Base-by-base conservation (phyloP, 2,888 invertebrate species). In the Zelleria hepariella region DNA sequence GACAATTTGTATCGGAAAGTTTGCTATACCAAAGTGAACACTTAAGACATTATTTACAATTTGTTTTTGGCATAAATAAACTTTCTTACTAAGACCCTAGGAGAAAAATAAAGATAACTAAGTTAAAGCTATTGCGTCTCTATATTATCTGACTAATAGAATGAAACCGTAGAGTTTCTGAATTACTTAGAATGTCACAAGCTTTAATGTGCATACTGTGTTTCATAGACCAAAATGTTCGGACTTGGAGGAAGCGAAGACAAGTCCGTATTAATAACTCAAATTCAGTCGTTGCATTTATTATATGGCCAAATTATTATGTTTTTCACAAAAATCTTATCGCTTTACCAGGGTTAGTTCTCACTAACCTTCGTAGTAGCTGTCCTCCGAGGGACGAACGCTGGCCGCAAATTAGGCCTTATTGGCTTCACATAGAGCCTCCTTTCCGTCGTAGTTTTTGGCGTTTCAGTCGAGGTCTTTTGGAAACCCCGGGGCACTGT, bases 61-160 rank as follows among this genome's bases (percentile, higher is more conserved):
- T 61, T 42, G 32, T 42, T 82, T 88, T 88, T 86, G 87, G 86
- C 85, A 84, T 75, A 82, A 78, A 70, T 77, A 73, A 86, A 81
- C 84, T 84, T 86, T 77, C 81, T 74, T n/a, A n/a, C 15, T 70
- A 69, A 65, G 67, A 73, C 72, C 72, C 72, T 71, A 77, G 32
- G 32, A 2, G 15, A 42, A 42, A 67, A 65, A 71, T 58, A 51
- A 49, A 57, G 48, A 70, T 72, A 75, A 63, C 75, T 85, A 80
- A 72, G 68, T 86, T 88, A 88, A 88, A 88, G 88, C 88, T 88
- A 86, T 83, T 42, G 68, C 70, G 77, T 76, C 76, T 80, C 74
- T 82, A 80, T 48, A 77, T 66, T 73, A 72, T 81, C 82, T 87
- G 86, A 88, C 86, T 87, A 56, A 48, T 23, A 20, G 24, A 32